Evolutionary conservation across 2,797 vertebrate species (phyloP), one percentile per base, ranked within the genome.

Genomic region (Clamator glandarius): DNA sequence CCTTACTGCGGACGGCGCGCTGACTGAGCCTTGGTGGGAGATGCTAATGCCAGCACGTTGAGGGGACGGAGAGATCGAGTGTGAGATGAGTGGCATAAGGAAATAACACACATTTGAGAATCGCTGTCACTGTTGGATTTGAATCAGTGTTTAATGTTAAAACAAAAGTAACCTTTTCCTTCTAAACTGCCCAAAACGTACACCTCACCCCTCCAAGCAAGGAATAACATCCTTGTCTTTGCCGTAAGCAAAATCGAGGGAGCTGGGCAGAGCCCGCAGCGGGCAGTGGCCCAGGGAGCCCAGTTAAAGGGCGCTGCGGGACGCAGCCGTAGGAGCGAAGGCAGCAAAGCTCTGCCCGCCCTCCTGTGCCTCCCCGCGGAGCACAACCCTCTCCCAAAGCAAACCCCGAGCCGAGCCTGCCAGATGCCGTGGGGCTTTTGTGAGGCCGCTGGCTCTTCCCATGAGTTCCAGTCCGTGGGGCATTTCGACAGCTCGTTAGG

Each of bases 11-110:
- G 94, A 96, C 94, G 93, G 96, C 76, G 39, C 61, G 52, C 95
- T 96, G 97, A 98, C 97, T 95, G 94, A 90, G 61, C 93, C 97
- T 57, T 70, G 70, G 28, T 72, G 95, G 92, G 96, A 94, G 91
- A 95, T 80, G 77, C 84, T 79, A 79, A 64, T 28, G 90, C 94
- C 94, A 95, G 94, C 89, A 93, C 74, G 15, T 88, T 89, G 91
- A 96, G 95, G 96, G 94, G 91, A 95, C 96, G 87, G 86, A 77
- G 84, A 97, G 96, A 92, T 94, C 85, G 78, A 97, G 95, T 90
- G 97, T 95, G 97, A 96, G 87, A 97, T 95, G 97, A 87, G 91
- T 97, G 89, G 96, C 97, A 95, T 93, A 96, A 95, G 78, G 96
- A 94, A 86, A 79, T 89, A 89, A 94, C 94, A 67, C 29, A 79